Evolutionary conservation across 2,797 vertebrate genomes (phyloP).

Genomic region (Myotis planiceps): DNA sequence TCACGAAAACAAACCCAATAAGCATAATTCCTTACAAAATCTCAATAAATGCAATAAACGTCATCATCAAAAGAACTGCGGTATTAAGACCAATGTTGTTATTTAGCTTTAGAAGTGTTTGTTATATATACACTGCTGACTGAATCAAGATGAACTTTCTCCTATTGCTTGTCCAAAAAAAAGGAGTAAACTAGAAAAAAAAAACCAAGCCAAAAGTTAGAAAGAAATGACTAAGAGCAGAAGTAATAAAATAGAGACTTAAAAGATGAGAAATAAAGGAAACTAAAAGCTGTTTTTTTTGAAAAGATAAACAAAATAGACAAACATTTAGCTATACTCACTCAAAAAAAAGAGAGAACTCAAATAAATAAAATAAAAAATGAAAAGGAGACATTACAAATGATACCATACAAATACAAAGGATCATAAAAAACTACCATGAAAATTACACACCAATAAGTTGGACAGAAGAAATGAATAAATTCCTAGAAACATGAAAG

Average conservation of each 20-base stretch:
- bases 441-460: background rate
- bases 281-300: background rate
- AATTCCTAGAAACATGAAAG: background rate
- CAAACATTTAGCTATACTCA: background rate
- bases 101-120: constrained; percentile 18
- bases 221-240: background rate
- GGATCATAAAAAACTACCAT: background rate
- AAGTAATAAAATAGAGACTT: background rate
- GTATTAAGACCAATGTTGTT: background rate
- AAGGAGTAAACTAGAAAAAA: background rate
- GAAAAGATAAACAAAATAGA: background rate
- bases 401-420: background rate
- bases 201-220: background rate
- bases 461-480: background rate
- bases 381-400: background rate
- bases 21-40: background rate
- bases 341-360: background rate
- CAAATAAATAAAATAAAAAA: background rate
- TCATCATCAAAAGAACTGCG: background rate
- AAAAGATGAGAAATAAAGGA: background rate
- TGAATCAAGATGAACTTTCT: constrained; percentile 22
- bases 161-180: background rate
- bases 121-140: background rate
- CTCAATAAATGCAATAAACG: background rate
- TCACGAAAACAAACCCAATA: background rate